Percentiles rank a stretch among this genome's conserved stretches.
phyloP scores from a whole-genome alignment of 2,113 vertebrate genomes.

The Festucalex cinctus region DNA sequence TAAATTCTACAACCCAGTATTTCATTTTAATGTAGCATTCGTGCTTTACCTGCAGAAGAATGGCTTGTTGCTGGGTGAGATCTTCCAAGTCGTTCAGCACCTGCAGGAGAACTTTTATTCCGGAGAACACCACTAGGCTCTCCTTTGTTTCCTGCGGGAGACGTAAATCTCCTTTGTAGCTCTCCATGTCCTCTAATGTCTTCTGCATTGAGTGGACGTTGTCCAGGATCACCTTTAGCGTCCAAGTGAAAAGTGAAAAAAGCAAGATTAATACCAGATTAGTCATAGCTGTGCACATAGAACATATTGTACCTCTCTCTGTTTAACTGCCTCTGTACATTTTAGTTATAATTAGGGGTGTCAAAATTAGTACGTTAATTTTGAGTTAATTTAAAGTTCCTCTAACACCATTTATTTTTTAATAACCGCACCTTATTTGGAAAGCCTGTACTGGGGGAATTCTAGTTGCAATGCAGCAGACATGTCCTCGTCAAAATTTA shows the following conservation, averaged over 20 bases:
- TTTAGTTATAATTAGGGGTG: too few relatives aligned
- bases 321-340: not conserved
- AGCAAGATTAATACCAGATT: not conserved
- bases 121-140: slow-evolving; percentile 77
- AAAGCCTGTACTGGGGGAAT: too few relatives aligned
- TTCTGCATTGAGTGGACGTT: slow-evolving; percentile 82
- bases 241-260: too few relatives aligned
- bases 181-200: slow-evolving; percentile 77
- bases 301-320: too few relatives aligned
- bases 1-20: not conserved
- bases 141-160: slow-evolving; percentile 68
- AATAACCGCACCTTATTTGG: too few relatives aligned
- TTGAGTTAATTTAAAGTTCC: too few relatives aligned
- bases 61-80: slow-evolving; percentile 74
- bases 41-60: slow-evolving; percentile 75
- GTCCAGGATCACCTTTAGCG: slow-evolving; percentile 81
- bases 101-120: slow-evolving; percentile 71
- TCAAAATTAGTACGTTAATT: too few relatives aligned
- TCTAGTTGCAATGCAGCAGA: too few relatives aligned
- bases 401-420: too few relatives aligned
- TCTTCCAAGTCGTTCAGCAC: slow-evolving; percentile 78
- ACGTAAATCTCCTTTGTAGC: slow-evolving; percentile 69
- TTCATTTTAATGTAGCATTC: not conserved
- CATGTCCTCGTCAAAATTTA: too few relatives aligned
- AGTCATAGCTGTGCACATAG: not conserved